Percentiles rank a stretch among this genome's conserved stretches.
phyloP scores from a whole-genome alignment of 2,797 vertebrate species.

The Bryconaethiops microstoma region DNA sequence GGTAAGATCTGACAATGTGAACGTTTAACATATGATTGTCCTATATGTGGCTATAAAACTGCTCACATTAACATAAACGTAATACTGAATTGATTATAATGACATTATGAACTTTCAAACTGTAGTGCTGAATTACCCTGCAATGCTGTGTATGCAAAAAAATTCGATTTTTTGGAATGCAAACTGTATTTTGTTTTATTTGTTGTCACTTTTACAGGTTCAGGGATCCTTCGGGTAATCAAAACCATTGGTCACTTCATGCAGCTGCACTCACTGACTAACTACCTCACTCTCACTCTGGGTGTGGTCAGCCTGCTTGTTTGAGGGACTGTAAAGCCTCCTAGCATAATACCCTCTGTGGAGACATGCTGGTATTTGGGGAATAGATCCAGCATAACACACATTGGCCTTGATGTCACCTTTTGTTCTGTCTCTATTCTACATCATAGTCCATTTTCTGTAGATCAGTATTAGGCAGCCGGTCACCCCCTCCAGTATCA shows the following conservation, averaged over 20 bases:
- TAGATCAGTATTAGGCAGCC: conserved; percentile 30
- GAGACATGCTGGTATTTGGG: conserved; percentile 84
- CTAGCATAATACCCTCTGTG: conserved; percentile 81
- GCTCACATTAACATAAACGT: too few relatives aligned
- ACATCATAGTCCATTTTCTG: conserved; percentile 3
- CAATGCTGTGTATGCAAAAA: too few relatives aligned
- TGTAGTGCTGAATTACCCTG: too few relatives aligned
- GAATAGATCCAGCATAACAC: conserved; percentile 82
- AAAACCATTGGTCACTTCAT: conserved; percentile 86
- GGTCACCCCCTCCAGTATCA: conserved; percentile 38
- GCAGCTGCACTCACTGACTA: conserved; percentile 85
- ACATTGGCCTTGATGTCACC: conserved; percentile 48
- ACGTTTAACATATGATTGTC: too few relatives aligned
- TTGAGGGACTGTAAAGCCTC: conserved; percentile 80
- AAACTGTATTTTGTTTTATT: too few relatives aligned
- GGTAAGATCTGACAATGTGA: background rate
- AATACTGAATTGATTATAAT: too few relatives aligned
- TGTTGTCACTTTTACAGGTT: conserved; percentile 78
- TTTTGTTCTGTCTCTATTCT: conserved; percentile 18
- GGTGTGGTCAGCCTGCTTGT: conserved; percentile 83
- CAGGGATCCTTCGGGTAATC: conserved; percentile 83
- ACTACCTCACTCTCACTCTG: conserved; percentile 85
- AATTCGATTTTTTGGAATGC: too few relatives aligned
- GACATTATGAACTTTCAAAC: too few relatives aligned
- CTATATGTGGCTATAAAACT: too few relatives aligned